Percentiles rank a stretch among this genome's conserved stretches.
Evolutionary conservation across 2,113 vertebrate genomes (phyloP).

Genomic region (Acinonyx jubatus): DNA sequence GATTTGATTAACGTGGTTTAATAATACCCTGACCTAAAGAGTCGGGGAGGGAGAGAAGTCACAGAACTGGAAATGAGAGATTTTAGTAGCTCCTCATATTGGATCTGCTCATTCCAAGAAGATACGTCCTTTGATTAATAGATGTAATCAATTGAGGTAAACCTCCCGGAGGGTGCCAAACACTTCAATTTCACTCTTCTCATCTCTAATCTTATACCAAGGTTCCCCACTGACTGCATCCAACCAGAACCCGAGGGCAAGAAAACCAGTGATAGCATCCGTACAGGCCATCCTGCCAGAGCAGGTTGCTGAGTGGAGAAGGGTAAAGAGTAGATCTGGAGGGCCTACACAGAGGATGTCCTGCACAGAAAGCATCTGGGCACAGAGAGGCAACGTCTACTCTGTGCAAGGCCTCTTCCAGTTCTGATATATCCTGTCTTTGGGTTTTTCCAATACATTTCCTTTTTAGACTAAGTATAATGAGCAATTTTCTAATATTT

Average conservation of each 20-base stretch:
- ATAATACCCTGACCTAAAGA: not conserved
- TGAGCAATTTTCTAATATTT: not conserved
- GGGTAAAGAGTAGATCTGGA: not conserved
- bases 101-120: not conserved
- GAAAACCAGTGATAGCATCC: not conserved
- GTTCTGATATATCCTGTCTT: not conserved
- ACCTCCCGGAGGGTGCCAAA: accelerated
- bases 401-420: accelerated
- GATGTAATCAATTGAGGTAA: not conserved
- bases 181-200: not conserved
- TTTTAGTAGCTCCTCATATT: not conserved
- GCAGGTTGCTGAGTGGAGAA: not conserved
- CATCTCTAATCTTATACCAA: not conserved
- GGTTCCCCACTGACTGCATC: not conserved
- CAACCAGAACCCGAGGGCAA: not conserved
- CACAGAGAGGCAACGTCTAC: too few species aligned
- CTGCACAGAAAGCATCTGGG: not conserved
- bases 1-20: not conserved
- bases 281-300: not conserved
- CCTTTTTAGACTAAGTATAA: not conserved
- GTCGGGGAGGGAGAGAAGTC: not conserved
- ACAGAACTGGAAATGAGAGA: not conserved
- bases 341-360: not conserved
- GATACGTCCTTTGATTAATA: not conserved
- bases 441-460: not conserved